These are phyloP conservation scores for Melanostoma mellinum DNA, from an alignment of 2,888 invertebrate species.

Conservation along the genomic window DNA sequence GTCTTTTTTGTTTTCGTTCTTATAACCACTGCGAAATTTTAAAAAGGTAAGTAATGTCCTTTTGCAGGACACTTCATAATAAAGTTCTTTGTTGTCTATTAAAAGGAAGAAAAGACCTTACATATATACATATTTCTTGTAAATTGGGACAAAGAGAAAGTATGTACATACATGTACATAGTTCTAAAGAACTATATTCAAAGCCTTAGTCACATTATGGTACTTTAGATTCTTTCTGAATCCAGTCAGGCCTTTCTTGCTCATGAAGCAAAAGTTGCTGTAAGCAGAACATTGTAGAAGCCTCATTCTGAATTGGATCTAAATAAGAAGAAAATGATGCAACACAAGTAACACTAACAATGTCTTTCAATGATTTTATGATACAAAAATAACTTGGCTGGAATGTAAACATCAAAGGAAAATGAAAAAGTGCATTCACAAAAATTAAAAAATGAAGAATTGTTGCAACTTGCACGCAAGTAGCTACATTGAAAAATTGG, in stretches of 20 bases:
- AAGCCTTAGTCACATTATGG: too few species aligned
- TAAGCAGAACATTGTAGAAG: too few species aligned
- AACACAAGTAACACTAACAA: slow-evolving; percentile 14
- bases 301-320: too few species aligned
- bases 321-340: not conserved
- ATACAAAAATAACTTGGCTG: slow-evolving; percentile 20
- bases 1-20: too few species aligned
- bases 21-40: too few species aligned
- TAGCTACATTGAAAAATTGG: not conserved
- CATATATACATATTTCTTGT: not conserved
- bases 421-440: not conserved
- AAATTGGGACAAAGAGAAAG: slow-evolving; percentile 17
- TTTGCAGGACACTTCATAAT: not conserved
- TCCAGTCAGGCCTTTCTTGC: too few species aligned
- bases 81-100: slow-evolving; percentile 30
- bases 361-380: slow-evolving; percentile 7
- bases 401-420: slow-evolving; percentile 21
- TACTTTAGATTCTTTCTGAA: too few species aligned
- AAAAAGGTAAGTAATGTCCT: not conserved
- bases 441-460: slow-evolving; percentile 4
- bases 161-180: not conserved
- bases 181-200: not conserved
- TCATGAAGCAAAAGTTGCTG: too few species aligned
- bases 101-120: not conserved
- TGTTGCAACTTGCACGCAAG: not conserved